Conservation (phyloP, 2,797 vertebrate genomes). For the Nothura maculosa region DNA sequence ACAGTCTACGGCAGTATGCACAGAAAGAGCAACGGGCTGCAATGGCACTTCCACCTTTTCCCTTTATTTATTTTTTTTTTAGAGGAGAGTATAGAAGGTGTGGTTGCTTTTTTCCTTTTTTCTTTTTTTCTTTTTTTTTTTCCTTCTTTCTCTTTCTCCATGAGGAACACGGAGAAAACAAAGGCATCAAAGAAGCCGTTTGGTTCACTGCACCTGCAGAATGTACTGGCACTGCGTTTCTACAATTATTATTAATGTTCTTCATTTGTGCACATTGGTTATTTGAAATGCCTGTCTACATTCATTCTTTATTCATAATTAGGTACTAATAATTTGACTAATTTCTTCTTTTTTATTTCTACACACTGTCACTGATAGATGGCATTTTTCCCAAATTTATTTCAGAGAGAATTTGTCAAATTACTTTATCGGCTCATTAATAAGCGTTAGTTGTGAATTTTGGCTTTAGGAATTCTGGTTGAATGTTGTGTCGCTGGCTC, state of each 20-base stretch:
- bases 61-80: not conserved
- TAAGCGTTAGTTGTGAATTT: not conserved
- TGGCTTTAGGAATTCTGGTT: not conserved
- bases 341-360: not conserved
- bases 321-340: not conserved
- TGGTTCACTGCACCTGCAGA: not conserved
- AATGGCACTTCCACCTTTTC: not conserved
- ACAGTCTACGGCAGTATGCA: fast-evolving
- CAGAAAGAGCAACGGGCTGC: not conserved
- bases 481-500: not conserved
- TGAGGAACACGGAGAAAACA: not conserved
- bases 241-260: not conserved
- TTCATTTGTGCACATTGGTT: not conserved
- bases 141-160: not conserved
- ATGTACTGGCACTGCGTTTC: not conserved
- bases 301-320: not conserved
- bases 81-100: not conserved
- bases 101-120: not conserved
- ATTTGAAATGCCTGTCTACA: not conserved
- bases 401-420: not conserved
- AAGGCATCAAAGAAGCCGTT: not conserved
- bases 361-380: not conserved
- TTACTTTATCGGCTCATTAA: not conserved
- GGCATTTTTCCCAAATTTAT: not conserved
- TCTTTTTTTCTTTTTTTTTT: no score